phyloP scores from a whole-genome alignment of 2,888 invertebrate genomes.

The Nasonovia ribisnigri region DNA sequence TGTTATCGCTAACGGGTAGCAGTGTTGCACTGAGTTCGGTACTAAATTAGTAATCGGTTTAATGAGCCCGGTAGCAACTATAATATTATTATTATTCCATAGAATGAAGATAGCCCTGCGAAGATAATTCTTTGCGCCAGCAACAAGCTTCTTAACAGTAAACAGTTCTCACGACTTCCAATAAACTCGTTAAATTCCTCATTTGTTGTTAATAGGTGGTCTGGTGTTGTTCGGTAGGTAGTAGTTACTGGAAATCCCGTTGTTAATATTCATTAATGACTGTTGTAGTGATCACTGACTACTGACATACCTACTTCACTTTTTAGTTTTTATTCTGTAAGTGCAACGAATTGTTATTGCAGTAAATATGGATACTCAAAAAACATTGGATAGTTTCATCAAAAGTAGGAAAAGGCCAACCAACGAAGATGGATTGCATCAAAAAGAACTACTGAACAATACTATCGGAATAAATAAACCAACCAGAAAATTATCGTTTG shows the following conservation, averaged over 20 bases:
- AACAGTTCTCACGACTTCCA: neutral
- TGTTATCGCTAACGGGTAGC: too few relatives aligned
- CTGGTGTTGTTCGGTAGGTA: neutral
- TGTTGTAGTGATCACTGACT: neutral
- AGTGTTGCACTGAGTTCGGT: too few relatives aligned
- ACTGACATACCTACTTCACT: too few relatives aligned
- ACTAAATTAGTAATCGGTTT: neutral
- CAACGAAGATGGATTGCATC: constrained; percentile 11
- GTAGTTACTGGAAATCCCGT: neutral
- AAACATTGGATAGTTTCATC: constrained; percentile 47
- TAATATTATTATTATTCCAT: neutral
- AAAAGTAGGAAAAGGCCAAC: constrained; percentile 63
- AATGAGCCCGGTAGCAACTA: neutral
- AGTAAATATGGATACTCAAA: constrained; percentile 36
- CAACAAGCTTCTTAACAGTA: neutral
- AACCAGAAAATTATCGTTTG: constrained; percentile 57
- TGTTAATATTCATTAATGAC: neutral
- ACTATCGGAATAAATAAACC: constrained; percentile 12
- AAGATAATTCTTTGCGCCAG: neutral
- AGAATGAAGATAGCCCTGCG: neutral
- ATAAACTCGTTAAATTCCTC: neutral
- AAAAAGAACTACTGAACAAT: neutral
- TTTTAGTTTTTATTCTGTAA: neutral
- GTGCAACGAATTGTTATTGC: neutral
- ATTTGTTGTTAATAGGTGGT: neutral